Percentiles rank a stretch among this genome's conserved stretches.
Evolutionary conservation across 2,113 vertebrate genomes (phyloP).

Genomic region (Cebus imitator): DNA sequence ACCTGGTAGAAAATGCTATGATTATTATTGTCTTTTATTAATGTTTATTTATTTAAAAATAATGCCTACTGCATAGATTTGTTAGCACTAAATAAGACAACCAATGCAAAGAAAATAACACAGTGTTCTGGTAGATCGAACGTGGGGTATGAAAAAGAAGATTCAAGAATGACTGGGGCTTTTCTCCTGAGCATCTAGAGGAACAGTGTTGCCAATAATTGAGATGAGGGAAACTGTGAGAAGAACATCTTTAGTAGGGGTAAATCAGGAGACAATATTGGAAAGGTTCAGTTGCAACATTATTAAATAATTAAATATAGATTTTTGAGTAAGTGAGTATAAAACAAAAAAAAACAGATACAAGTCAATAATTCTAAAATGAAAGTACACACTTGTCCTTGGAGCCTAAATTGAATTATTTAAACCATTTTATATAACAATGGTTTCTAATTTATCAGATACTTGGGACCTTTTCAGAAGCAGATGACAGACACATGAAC

Average conservation of each 20-base stretch:
- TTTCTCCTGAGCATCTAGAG: neutral
- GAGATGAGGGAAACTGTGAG: neutral
- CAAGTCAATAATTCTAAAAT: neutral
- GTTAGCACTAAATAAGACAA: neutral
- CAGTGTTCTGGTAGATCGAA: neutral
- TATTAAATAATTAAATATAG: neutral
- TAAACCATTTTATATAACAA: neutral
- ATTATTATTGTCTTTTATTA: neutral
- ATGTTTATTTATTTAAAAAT: neutral
- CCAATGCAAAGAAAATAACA: neutral
- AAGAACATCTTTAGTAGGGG: neutral
- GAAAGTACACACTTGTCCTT: neutral
- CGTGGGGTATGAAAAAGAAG: neutral
- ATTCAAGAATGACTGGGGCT: neutral
- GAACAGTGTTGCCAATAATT: neutral
- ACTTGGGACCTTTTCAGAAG: neutral
- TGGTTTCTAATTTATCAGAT: constrained; percentile 1
- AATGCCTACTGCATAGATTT: neutral
- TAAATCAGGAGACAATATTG: neutral
- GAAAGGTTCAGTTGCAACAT: neutral
- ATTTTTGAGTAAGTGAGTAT: neutral
- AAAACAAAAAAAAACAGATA: neutral
- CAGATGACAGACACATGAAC: neutral
- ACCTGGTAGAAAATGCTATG: neutral
- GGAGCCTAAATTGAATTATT: neutral